Conservation (phyloP, 2,888 invertebrate species). For the Conus canariensis region DNA sequence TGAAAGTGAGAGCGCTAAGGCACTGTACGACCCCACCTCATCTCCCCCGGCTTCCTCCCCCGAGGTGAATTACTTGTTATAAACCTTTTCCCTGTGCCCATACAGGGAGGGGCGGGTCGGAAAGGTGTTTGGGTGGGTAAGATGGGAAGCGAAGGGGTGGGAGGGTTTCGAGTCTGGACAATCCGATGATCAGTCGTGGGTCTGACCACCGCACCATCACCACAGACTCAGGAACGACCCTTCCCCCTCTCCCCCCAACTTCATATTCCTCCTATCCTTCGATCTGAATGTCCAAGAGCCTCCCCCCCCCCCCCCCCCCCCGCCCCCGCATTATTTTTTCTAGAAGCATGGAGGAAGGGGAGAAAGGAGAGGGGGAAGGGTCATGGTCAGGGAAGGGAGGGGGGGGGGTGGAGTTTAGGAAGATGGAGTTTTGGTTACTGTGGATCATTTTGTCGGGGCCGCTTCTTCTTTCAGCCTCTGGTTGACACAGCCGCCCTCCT, state of each 20-base stretch:
- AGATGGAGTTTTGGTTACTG: constrained; percentile 32
- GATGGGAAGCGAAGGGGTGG: neutral
- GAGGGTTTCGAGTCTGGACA: neutral
- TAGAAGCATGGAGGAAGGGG: neutral
- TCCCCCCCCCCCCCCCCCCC: too few relatives aligned
- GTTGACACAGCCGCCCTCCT: constrained; percentile 41
- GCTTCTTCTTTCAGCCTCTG: constrained; percentile 29
- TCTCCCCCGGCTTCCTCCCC: too few relatives aligned
- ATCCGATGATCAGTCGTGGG: neutral
- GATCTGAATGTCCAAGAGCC: constrained; percentile 22
- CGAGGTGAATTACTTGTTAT: too few relatives aligned
- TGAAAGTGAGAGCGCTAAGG: too few relatives aligned
- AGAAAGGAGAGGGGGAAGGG: neutral
- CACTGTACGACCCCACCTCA: too few relatives aligned
- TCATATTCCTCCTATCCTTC: neutral
- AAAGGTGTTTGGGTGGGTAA: neutral
- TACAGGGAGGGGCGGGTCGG: neutral
- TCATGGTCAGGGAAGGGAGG: neutral
- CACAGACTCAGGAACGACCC: neutral
- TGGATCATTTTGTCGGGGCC: constrained; percentile 27
- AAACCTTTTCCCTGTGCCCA: too few relatives aligned
- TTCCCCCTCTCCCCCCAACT: neutral
- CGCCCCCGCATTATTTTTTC: too few relatives aligned
- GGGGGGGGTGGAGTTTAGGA: too few relatives aligned
- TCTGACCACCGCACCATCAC: neutral